Evolutionary conservation across 1,140 invertebrate species (phyloP).

Genomic region (Drosophila punjabiensis): DNA sequence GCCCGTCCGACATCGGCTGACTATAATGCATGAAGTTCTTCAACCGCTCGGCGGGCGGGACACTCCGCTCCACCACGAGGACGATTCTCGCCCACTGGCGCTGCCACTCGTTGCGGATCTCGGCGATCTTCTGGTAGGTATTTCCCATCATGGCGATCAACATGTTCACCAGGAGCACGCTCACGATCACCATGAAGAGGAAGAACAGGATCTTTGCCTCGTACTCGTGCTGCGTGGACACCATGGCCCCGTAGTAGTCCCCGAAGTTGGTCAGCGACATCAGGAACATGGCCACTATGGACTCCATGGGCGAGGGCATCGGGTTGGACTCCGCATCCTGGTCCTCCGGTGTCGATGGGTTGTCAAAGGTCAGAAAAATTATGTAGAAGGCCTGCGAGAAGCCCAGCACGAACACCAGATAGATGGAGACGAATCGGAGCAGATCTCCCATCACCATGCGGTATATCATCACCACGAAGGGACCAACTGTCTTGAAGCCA

Average conservation of each 20-base stretch:
- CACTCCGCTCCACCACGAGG: slow-evolving; percentile 97
- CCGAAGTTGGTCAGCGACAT: slow-evolving; percentile 99
- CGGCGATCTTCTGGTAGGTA: slow-evolving; percentile 98
- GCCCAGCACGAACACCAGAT: slow-evolving; percentile 98
- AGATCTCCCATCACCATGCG: slow-evolving; percentile 98
- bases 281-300: slow-evolving; percentile 98
- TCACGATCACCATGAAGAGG: slow-evolving; percentile 98
- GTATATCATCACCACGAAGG: slow-evolving; percentile 99
- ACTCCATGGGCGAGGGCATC: slow-evolving; percentile 95
- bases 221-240: slow-evolving; percentile 94
- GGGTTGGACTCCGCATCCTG: slow-evolving; percentile 92
- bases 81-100: slow-evolving; percentile 99
- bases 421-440: slow-evolving; percentile 97
- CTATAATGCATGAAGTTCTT: slow-evolving; percentile 96
- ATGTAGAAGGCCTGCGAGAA: slow-evolving; percentile 99
- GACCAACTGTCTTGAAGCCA: slow-evolving; percentile 98
- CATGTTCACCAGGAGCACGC: slow-evolving; percentile 98
- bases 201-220: slow-evolving; percentile 97
- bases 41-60: slow-evolving; percentile 93
- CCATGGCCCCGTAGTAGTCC: slow-evolving; percentile 96
- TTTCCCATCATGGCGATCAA: slow-evolving; percentile 99
- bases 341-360: slow-evolving; percentile 88
- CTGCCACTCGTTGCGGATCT: slow-evolving; percentile 99
- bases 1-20: slow-evolving; percentile 97
- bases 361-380: slow-evolving; percentile 95